These are phyloP conservation scores for Cebidichthys violaceus DNA, from an alignment of 2,113 vertebrate genomes.

Conservation along the genomic window DNA sequence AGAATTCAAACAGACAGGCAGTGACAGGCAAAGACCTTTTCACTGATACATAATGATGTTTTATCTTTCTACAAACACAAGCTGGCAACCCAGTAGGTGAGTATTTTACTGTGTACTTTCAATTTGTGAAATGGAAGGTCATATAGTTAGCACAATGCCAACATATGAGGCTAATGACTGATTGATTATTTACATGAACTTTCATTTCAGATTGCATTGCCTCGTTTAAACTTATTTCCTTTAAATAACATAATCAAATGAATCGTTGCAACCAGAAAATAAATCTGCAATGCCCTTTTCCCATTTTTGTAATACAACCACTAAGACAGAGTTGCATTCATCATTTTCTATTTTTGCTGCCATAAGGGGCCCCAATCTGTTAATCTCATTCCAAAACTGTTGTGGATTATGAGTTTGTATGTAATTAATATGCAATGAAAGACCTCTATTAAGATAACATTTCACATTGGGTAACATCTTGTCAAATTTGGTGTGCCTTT, in stretches of 20 bases:
- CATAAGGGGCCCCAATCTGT: neutral
- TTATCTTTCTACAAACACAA: constrained; percentile 13
- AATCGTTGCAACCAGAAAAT: neutral
- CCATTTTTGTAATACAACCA: neutral
- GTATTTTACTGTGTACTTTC: neutral
- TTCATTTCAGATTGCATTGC: too few relatives aligned
- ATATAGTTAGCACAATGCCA: neutral
- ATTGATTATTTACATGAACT: too few relatives aligned
- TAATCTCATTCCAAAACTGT: neutral
- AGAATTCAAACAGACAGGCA: neutral
- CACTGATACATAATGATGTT: neutral
- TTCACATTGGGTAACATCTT: neutral
- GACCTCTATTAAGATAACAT: neutral
- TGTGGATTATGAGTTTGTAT: neutral
- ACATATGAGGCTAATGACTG: neutral
- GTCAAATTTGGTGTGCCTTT: neutral
- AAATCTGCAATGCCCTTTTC: neutral
- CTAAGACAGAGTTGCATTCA: neutral
- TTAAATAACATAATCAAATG: neutral
- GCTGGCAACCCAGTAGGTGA: neutral
- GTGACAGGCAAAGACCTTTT: neutral
- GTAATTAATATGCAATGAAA: neutral
- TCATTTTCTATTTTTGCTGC: neutral
- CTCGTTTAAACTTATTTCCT: too few relatives aligned
- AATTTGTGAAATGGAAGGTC: neutral